Conservation (phyloP, 2,797 vertebrate species). For the Periparus ater region DNA sequence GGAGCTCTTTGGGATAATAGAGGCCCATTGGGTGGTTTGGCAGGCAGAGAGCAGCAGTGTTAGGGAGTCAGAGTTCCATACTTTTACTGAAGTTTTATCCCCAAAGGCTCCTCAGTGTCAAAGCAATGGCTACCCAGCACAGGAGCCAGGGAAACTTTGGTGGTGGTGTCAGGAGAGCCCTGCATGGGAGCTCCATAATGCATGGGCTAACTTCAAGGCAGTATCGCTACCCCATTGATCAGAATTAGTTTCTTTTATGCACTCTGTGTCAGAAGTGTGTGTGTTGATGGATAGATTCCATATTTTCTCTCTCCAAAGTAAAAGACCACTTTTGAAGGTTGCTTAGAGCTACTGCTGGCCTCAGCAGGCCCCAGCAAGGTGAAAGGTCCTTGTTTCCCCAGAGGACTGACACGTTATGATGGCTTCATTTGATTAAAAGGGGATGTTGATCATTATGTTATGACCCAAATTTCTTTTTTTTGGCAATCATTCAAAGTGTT, state of each 20-base stretch:
- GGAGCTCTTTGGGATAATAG: background rate
- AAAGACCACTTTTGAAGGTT: slow-evolving; percentile 24
- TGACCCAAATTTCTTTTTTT: slow-evolving; percentile 75
- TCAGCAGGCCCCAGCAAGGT: slow-evolving; percentile 68
- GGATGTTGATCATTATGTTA: slow-evolving; percentile 81
- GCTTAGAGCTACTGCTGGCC: slow-evolving; percentile 76
- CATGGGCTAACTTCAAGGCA: background rate
- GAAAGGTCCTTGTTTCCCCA: slow-evolving; percentile 77
- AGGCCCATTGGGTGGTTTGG: background rate
- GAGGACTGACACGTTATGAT: slow-evolving; percentile 78
- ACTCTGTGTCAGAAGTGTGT: background rate
- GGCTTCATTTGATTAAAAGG: slow-evolving; percentile 83
- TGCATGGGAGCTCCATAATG: background rate
- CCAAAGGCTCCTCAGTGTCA: background rate
- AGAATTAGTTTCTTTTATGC: background rate
- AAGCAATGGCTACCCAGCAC: background rate
- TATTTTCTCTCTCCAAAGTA: slow-evolving; percentile 1
- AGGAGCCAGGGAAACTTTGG: background rate
- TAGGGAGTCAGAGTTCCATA: background rate
- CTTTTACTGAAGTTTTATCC: background rate
- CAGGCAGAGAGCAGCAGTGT: background rate
- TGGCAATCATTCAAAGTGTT: slow-evolving; percentile 80
- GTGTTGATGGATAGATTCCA: slow-evolving; percentile 24
- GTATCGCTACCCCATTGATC: background rate
- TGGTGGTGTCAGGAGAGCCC: background rate